These are phyloP conservation scores for Hyles euphorbiae DNA, from an alignment of 1,140 invertebrate genomes.

Conservation along the genomic window DNA sequence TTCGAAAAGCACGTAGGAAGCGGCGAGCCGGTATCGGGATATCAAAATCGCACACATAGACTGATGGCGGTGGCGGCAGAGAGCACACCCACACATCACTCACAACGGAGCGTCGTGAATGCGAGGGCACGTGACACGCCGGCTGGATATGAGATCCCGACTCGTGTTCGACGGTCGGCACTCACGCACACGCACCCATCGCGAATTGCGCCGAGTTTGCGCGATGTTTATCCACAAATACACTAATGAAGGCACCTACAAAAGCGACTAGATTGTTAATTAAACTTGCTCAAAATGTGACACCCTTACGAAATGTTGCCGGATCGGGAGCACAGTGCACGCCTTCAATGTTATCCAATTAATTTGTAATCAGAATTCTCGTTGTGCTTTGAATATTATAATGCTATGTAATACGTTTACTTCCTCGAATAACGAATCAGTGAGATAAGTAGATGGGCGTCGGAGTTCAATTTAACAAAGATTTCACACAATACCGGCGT, in stretches of 20 bases:
- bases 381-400: constrained; percentile 55
- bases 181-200: constrained; percentile 30
- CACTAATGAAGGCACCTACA: constrained; percentile 74
- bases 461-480: no score
- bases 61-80: constrained; percentile 5
- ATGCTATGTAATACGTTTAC: constrained; percentile 52
- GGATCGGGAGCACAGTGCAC: constrained; percentile 61
- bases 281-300: constrained; percentile 74
- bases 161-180: constrained; percentile 14
- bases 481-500: no score
- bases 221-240: constrained; percentile 73
- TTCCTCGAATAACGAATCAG: background rate
- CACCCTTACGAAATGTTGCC: constrained; percentile 71
- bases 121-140: constrained; percentile 24
- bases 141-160: constrained; percentile 23
- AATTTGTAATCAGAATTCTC: constrained; percentile 70
- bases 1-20: constrained; percentile 65
- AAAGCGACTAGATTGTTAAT: constrained; percentile 74
- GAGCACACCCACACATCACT: constrained; percentile 16
- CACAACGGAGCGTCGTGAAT: constrained; percentile 20
- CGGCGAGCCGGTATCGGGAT: constrained; percentile 44
- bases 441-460: no score
- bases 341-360: constrained; percentile 69
- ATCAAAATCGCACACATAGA: constrained; percentile 40
- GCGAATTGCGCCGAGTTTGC: constrained; percentile 50